Evolutionary conservation across 2,888 invertebrate species (phyloP), one percentile per base, ranked within the genome.

Genomic region (Hypsopygia costalis): DNA sequence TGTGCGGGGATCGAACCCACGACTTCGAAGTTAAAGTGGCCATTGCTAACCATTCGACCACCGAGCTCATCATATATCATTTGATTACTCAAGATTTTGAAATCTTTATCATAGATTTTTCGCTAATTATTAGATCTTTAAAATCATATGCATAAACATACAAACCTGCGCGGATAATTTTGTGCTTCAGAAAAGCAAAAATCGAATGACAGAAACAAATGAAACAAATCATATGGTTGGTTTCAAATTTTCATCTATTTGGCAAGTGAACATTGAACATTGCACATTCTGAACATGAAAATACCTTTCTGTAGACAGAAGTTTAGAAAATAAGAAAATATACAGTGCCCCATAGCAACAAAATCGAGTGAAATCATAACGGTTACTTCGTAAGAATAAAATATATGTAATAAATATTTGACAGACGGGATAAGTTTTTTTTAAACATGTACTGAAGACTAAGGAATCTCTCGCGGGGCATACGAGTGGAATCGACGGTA

Each of bases 191-290:
- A 78, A 79, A 78, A 80, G 64, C 54, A 71, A 79, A 81, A 67
- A 61, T 69, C 53, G 63, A 78, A 79, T 76, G 78, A 79, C 50
- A 56, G 72, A 70, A 86, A 87, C 83, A 87, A 87, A 70, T 80
- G 85, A 86, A 85, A 48, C 44, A 66, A 81, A 88, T 81, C 87
- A 88, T 86, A 87, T 88, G 87, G 72, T 83, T 67, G 62, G 69
- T 78, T 77, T 80, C 75, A 77, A 77, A 74, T 76, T 78, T 77
- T 80, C 75, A 77, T 76, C 74, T 76, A 69, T 74, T 81, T 79
- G 85, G 81, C 85, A 81, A 81, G 83, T 76, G 78, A 72, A 73
- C 68, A 77, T 73, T 68, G 69, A 66, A 68, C 74, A 73, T 68
- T 68, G 69, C 60, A 77, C 72, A 70, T 69, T 70, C 64, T 68